Conservation (phyloP, 2,888 invertebrate species). For the Priocnemis perturbator region DNA sequence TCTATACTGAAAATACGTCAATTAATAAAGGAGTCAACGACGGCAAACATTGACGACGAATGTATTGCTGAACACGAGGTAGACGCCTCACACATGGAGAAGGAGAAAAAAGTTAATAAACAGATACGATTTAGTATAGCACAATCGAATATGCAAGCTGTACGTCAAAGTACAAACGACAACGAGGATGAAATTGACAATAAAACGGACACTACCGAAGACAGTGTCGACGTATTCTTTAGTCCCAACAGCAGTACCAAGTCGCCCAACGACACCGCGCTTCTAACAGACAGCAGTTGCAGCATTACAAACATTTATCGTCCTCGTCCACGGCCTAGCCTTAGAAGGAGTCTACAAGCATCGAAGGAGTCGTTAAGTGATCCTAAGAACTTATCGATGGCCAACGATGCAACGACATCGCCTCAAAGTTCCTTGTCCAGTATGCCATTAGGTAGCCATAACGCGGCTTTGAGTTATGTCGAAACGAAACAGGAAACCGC, state of each 20-base stretch:
- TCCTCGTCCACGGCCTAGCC: constrained; percentile 64
- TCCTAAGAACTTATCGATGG: constrained; percentile 8
- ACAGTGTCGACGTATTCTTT: constrained; percentile 46
- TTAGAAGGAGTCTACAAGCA: constrained; percentile 54
- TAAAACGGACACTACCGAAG: constrained; percentile 19
- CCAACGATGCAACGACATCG: constrained; percentile 6
- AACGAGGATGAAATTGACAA: constrained; percentile 36
- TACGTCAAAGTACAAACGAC: constrained; percentile 25
- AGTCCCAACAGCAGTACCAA: constrained; percentile 51
- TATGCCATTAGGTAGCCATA: not conserved
- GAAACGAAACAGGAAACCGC: not conserved
- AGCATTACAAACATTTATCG: constrained; percentile 43
- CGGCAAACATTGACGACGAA: constrained; percentile 35
- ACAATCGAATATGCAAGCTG: constrained; percentile 28
- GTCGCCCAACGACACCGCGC: constrained; percentile 50
- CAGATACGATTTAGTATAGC: constrained; percentile 70
- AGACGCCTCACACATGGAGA: constrained; percentile 7
- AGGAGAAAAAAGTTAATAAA: constrained; percentile 43
- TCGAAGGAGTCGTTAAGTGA: constrained; percentile 36
- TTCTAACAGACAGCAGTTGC: constrained; percentile 50
- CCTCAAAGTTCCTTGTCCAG: too few relatives aligned
- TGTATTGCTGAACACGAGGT: not conserved
- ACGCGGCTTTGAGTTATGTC: not conserved
- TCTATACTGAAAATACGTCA: constrained; percentile 72
- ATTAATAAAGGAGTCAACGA: constrained; percentile 61